Evolutionary conservation across 1,140 invertebrate genomes (phyloP).

Genomic region (Lucilia sericata): DNA sequence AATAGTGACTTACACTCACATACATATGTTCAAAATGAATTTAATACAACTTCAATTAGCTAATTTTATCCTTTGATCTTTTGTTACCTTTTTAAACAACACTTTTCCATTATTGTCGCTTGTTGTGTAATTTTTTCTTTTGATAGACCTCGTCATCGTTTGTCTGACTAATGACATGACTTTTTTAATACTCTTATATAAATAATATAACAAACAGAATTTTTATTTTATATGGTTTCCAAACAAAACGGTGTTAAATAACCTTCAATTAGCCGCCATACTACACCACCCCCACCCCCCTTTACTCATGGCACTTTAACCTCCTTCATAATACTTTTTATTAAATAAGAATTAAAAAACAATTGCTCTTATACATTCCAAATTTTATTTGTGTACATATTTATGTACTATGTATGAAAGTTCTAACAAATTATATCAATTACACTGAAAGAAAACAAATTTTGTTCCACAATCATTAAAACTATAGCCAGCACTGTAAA

Average conservation of each 20-base stretch:
- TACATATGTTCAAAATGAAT: background rate
- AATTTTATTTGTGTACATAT: too few species aligned
- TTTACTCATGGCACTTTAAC: background rate
- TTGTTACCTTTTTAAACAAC: background rate
- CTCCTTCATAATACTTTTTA: background rate
- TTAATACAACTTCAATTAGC: constrained; percentile 17
- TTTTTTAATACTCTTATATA: constrained; percentile 11
- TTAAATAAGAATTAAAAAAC: too few species aligned
- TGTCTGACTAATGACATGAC: constrained; percentile 19
- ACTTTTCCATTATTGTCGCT: background rate
- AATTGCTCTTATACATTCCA: too few species aligned
- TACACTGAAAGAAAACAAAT: too few species aligned
- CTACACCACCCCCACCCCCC: too few species aligned
- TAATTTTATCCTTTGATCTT: constrained; percentile 21
- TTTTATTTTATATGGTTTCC: background rate
- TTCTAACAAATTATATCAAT: too few species aligned
- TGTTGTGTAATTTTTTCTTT: background rate
- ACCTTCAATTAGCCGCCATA: background rate
- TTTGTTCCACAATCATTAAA: too few species aligned
- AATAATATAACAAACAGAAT: background rate
- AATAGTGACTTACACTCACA: background rate
- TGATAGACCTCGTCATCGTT: background rate
- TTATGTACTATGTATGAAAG: too few species aligned
- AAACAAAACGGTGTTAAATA: constrained; percentile 23
- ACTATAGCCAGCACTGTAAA: too few species aligned